Percentiles rank a stretch among this genome's conserved stretches.
phyloP scores from a whole-genome alignment of 2,113 vertebrate genomes.

The Osmerus eperlanus region DNA sequence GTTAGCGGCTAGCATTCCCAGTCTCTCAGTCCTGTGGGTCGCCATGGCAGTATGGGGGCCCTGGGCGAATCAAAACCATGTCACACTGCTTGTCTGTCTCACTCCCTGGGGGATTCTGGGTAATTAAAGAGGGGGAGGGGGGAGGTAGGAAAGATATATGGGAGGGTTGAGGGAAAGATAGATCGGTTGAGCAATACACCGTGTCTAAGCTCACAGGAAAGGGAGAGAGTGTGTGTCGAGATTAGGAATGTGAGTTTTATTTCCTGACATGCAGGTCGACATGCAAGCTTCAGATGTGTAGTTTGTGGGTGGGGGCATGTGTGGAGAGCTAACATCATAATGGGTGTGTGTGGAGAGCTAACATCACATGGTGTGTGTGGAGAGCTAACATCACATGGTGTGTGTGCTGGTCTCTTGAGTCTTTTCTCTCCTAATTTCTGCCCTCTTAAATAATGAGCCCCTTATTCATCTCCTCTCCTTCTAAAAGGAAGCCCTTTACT shows the following conservation, averaged over 20 bases:
- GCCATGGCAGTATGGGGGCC: background rate
- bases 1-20: background rate
- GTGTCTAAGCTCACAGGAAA: background rate
- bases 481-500: background rate
- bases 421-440: too few species aligned
- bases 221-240: too few species aligned
- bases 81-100: background rate
- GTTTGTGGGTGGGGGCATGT: too few species aligned
- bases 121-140: background rate
- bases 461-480: background rate
- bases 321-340: too few species aligned
- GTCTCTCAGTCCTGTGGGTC: background rate
- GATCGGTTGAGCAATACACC: background rate
- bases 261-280: too few species aligned
- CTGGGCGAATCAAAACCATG: background rate
- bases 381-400: background rate
- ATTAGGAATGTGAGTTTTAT: too few species aligned
- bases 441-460: too few species aligned
- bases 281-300: too few species aligned
- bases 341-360: too few species aligned
- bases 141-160: background rate
- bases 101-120: background rate
- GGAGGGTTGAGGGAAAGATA: background rate
- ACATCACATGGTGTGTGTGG: background rate
- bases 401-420: background rate